Evolutionary conservation across 2,888 invertebrate species (phyloP).

Genomic region (Harpalus rubripes): DNA sequence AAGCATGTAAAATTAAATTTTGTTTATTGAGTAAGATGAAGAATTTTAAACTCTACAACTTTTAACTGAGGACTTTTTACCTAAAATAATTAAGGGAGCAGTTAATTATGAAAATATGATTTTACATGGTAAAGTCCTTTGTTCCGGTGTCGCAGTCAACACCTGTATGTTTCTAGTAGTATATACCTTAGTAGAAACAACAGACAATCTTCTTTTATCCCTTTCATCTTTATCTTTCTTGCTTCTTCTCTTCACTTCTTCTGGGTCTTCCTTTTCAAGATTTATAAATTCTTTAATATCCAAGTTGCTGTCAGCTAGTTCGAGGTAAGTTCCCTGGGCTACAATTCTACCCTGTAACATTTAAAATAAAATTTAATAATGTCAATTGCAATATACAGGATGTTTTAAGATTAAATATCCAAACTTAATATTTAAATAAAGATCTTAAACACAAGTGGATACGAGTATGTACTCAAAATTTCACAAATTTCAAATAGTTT

Average conservation of each 20-base stretch:
- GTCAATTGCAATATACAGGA: not conserved
- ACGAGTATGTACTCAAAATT: too few relatives aligned
- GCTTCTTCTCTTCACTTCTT: constrained; percentile 46
- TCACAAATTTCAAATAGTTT: too few relatives aligned
- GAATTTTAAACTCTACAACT: too few relatives aligned
- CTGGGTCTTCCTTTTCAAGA: constrained; percentile 77
- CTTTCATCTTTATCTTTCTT: constrained; percentile 33
- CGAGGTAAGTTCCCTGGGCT: constrained; percentile 81
- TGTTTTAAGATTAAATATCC: not conserved
- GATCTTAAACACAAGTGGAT: too few relatives aligned
- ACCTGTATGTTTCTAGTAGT: not conserved
- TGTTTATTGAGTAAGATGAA: too few relatives aligned
- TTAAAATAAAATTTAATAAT: constrained; percentile 28
- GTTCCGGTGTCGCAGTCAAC: too few relatives aligned
- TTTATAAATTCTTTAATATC: constrained; percentile 82
- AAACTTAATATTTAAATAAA: too few relatives aligned
- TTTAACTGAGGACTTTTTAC: too few relatives aligned
- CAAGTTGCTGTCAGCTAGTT: constrained; percentile 80
- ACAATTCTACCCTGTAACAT: constrained; percentile 79
- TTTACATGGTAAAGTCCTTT: too few relatives aligned
- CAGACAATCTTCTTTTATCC: constrained; percentile 68
- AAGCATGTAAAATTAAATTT: too few relatives aligned
- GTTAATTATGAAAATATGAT: too few relatives aligned
- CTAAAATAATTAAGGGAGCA: too few relatives aligned
- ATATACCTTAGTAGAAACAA: constrained; percentile 69